Base-by-base conservation (phyloP, 92 coral and sea anemone genomes). In the Isaurus tuberculatus region DNA sequence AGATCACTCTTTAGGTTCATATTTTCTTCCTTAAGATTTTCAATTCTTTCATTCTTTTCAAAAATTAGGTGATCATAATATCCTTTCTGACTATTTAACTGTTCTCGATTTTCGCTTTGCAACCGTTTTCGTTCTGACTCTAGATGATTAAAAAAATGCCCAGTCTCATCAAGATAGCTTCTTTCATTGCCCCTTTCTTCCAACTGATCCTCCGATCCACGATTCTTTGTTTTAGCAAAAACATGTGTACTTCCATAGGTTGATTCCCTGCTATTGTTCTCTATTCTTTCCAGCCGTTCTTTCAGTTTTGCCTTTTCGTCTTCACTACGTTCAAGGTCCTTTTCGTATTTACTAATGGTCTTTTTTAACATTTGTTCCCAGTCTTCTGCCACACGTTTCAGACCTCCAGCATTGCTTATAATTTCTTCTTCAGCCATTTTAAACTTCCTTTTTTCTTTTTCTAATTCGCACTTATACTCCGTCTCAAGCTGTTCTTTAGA, bases 311-410 rank as follows among this genome's bases (percentile, higher is more conserved):
- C 51, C 15, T 85, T 86, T 27, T 92, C 94, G 4, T 92, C 80
- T 57, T 90, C 89, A 43, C 68, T 63, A 74, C 73, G 71, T 72
- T 86, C 88, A 22, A 90, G 64, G 10, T 90, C 90, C 49, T 82
- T 91, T 44, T 92, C 97, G 51, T 92, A 88, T 37, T 86, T 86
- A 22, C 69, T 51, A 30, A 90, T 73, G 16, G 94, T 80, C 43
- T 86, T 90, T 79, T 84, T 79, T 8, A 92, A 79, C 89, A 90
- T 85, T 68, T 83, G 79, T 34, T 90, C 94, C 97, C 97, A 90
- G 37, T 92, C 91, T 14, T 88, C 93, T 48, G 94, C 81, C 1
- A 92, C 84, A 37, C 84, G 84, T 55, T 82, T 73, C 16, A 90
- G 89, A 20, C 88, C 86, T 29, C 81, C 87, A 5, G 89, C 79